phyloP scores from a whole-genome alignment of 2,797 vertebrate species.

The Sarcoramphus papa region DNA sequence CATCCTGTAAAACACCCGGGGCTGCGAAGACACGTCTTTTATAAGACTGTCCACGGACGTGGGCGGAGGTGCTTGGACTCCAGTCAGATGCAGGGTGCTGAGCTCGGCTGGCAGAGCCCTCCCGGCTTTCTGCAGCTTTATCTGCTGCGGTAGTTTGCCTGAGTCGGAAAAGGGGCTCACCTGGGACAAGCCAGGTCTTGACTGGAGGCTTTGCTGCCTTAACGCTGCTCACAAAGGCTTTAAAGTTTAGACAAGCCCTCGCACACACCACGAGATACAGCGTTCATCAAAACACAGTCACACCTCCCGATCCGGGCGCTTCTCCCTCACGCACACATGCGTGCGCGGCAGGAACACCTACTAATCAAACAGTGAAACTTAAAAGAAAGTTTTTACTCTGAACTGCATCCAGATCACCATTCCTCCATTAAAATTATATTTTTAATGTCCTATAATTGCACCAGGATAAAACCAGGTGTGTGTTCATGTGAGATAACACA shows the following conservation, averaged over 20 bases:
- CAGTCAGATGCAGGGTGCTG: background rate
- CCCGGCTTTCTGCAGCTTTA: background rate
- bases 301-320: background rate
- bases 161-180: slow-evolving; percentile 27
- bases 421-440: slow-evolving; percentile 47
- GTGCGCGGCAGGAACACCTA: background rate
- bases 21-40: background rate
- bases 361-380: slow-evolving; percentile 14
- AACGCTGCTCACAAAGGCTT: background rate
- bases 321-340: background rate
- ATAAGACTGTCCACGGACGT: background rate
- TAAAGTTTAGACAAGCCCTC: slow-evolving; percentile 35
- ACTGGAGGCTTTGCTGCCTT: slow-evolving; percentile 18
- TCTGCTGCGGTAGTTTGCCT: background rate
- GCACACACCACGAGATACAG: background rate
- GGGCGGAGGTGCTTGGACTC: background rate
- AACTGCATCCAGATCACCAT: slow-evolving; percentile 60
- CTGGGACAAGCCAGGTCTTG: background rate
- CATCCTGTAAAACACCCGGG: slow-evolving; percentile 37
- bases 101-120: background rate
- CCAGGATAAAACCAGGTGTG: slow-evolving; percentile 58
- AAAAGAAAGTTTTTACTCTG: slow-evolving; percentile 61
- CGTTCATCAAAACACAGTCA: background rate
- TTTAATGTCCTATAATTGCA: slow-evolving; percentile 65
- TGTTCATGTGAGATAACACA: slow-evolving; percentile 54